A percentile compares a stretch with the other conserved stretches of the same genome.
phyloP scores from a whole-genome alignment of 2,797 vertebrate species.

The Staurois parvus region DNA sequence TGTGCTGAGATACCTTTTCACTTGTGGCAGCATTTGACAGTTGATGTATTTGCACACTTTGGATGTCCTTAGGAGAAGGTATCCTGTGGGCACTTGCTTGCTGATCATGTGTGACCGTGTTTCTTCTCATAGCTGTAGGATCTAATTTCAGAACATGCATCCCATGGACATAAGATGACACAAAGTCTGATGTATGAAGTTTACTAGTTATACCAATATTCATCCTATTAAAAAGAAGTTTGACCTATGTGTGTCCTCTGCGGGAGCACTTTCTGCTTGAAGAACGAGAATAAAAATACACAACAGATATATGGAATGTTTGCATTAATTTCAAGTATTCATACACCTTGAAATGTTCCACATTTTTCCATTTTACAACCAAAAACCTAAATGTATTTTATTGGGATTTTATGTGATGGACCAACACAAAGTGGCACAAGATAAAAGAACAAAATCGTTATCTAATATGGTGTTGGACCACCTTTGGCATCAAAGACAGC shows the following conservation, averaged over 20 bases:
- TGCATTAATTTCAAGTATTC: background rate
- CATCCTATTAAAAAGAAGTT: conserved; percentile 29
- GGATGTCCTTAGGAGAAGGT: conserved; percentile 28
- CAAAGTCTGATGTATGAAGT: conserved; percentile 43
- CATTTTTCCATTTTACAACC: too few relatives aligned
- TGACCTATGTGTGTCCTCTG: conserved; percentile 49
- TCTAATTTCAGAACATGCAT: conserved; percentile 57
- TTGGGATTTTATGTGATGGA: too few relatives aligned
- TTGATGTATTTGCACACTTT: conserved; percentile 38
- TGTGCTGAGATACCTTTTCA: background rate
- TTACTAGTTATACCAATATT: conserved; percentile 16
- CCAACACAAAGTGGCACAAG: too few relatives aligned
- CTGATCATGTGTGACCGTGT: conserved; percentile 47
- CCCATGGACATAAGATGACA: conserved; percentile 48
- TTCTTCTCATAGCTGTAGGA: conserved; percentile 41
- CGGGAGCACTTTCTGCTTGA: background rate
- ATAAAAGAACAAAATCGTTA: too few relatives aligned
- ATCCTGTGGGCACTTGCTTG: conserved; percentile 36
- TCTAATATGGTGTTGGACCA: too few relatives aligned
- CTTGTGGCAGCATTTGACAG: conserved; percentile 40
- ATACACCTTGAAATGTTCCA: too few relatives aligned
- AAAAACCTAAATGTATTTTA: too few relatives aligned
- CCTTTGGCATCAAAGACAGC: too few relatives aligned
- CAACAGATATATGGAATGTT: background rate
- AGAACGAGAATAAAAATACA: background rate